phyloP scores from a whole-genome alignment of 2,113 vertebrate genomes.

The Scytalopus superciliaris region DNA sequence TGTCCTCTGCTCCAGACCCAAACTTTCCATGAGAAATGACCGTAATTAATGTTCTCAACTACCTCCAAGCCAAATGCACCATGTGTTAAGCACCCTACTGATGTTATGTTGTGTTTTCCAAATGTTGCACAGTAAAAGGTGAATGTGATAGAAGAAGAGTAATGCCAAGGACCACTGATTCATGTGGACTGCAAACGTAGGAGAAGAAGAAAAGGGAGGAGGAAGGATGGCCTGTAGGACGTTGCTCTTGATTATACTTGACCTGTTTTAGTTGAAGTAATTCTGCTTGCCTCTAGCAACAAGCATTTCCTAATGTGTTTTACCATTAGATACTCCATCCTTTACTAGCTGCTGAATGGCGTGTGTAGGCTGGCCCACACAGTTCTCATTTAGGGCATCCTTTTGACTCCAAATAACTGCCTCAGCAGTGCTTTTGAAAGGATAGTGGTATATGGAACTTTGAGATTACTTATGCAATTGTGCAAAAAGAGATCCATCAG shows the following conservation, averaged over 20 bases:
- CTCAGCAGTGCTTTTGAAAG: not conserved
- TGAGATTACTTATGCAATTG: not conserved
- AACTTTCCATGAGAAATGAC: not conserved
- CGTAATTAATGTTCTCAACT: not conserved
- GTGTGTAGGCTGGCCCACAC: not conserved
- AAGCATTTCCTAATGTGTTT: not conserved
- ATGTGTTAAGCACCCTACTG: not conserved
- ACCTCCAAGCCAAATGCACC: not conserved
- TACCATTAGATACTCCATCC: not conserved
- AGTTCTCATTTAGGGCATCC: not conserved
- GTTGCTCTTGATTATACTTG: not conserved
- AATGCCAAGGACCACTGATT: not conserved
- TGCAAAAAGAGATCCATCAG: not conserved
- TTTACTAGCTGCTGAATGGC: not conserved
- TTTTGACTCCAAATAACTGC: not conserved
- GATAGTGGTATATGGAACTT: not conserved
- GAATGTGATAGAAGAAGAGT: rapidly evolving
- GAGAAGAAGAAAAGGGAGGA: not conserved
- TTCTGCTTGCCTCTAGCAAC: constrained; percentile 10
- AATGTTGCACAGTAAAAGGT: not conserved
- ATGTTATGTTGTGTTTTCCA: not conserved
- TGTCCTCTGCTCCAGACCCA: not conserved
- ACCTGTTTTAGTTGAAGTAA: not conserved
- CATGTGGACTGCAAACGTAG: not conserved
- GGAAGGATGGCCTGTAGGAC: not conserved